Base-by-base conservation (phyloP, 2,888 invertebrate genomes). In the Epirrhoe alternata region DNA sequence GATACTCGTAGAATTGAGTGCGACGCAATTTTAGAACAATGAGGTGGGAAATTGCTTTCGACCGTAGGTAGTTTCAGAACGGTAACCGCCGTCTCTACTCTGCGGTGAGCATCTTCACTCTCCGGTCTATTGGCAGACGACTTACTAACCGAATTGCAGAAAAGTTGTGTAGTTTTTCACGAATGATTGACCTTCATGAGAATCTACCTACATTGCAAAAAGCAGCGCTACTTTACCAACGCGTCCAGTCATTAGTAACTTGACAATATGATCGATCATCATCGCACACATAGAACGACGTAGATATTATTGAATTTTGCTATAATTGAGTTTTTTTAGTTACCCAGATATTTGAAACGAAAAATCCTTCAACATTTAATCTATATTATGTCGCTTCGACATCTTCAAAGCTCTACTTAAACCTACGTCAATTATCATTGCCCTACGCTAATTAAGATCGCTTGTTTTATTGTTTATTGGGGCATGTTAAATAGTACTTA, bases 11-110 rank as follows among this genome's bases (percentile, higher is more conserved):
- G 76, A 74, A 78, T 74, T 73, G 76, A 80, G 80, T 77, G 83
- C 79, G 82, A 82, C 79, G 82, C 84, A 87, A 89, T 88, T 88
- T 86, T 85, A 86, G 86, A 89, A 90, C 88, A 89, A 89, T 87
- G 86, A 86, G 81, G 80, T 84, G 80, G 84, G 85, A 87, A 88
- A 89, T 90, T 88, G 89, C 83, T 86, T 88, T 85, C 82, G 69
- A 64, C 56, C 70, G 69, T 72, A 64, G 71, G 63, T 70, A 64
- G 70, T 71, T 70, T 61, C 63, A 58, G 68, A 64, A 58, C 65
- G 74, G 69, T 70, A 69, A 71, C 74, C 71, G 56, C 67, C 58
- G 55, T 52, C 52, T 57, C 45, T 51, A 55, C 31, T 50, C 55
- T 62, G 68, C 61, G 66, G 66, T 66, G 64, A 55, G 54, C 55